A percentile compares a stretch with the other conserved stretches of the same genome.
Evolutionary conservation across 2,888 invertebrate genomes (phyloP).

Genomic region (Clitarchus hookeri): DNA sequence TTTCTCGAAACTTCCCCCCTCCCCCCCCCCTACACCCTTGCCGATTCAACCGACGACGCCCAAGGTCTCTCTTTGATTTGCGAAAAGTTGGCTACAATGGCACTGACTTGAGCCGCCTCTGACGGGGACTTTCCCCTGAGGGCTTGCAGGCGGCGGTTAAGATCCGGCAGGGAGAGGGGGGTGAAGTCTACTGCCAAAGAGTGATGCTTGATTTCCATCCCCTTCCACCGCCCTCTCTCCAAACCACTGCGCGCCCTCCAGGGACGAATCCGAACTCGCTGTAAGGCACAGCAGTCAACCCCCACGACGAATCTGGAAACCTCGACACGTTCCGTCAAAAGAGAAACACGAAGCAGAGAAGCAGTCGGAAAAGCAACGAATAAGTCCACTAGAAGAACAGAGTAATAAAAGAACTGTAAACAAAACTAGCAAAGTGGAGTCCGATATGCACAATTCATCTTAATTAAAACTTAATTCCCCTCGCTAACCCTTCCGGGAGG

Average conservation of each 20-base stretch:
- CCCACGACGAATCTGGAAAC: not conserved
- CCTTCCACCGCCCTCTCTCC: not conserved
- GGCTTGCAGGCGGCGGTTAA: conserved; percentile 20
- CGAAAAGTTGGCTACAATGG: conserved; percentile 27
- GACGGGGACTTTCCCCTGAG: not conserved
- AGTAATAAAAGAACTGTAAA: not conserved
- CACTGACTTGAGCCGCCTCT: not conserved
- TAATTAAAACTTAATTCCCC: not conserved
- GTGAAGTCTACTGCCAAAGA: not conserved
- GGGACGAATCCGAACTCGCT: not conserved
- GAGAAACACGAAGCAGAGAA: not conserved
- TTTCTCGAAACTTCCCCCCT: not conserved
- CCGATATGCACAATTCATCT: not conserved
- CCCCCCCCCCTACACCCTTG: not conserved
- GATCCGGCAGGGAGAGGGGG: not conserved
- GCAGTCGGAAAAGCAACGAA: not conserved
- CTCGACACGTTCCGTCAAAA: not conserved
- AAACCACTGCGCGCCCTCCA: not conserved
- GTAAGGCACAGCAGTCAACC: not conserved
- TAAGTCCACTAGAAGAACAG: not conserved
- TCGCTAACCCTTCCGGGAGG: not conserved
- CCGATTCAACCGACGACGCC: not conserved
- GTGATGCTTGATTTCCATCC: not conserved
- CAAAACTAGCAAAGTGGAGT: not conserved
- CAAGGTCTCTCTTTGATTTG: conserved; percentile 23